Evolutionary conservation across 2,888 invertebrate species (phyloP).

Genomic region (Antheraea assamensis): DNA sequence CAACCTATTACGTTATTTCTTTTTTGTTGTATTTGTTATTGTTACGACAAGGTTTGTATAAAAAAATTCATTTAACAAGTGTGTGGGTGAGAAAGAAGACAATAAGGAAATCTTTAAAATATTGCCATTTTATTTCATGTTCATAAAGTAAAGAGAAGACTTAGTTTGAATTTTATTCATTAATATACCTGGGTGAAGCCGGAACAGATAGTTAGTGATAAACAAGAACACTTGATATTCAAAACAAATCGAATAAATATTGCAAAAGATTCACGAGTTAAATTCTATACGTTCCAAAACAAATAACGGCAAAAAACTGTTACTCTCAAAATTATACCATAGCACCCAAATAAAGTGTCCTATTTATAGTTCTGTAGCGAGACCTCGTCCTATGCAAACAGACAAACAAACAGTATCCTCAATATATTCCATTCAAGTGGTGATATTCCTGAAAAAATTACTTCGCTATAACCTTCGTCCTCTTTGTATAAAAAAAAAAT

Average conservation of each 20-base stretch:
- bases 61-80: no score
- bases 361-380: slow-evolving; percentile 26
- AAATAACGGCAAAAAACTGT: neutral
- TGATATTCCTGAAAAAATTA: neutral
- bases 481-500: neutral
- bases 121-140: no score
- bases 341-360: slow-evolving; percentile 23
- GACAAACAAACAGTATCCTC: slow-evolving; percentile 27
- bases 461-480: neutral
- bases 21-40: no score
- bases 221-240: no score
- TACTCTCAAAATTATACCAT: slow-evolving; percentile 14
- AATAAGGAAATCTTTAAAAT: no score
- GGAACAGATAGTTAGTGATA: no score
- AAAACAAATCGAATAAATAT: neutral
- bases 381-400: slow-evolving; percentile 32
- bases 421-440: neutral
- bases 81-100: no score
- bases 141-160: no score
- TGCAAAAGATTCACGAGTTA: neutral
- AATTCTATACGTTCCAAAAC: neutral
- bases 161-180: no score
- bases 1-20: no score
- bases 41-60: no score
- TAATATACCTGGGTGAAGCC: no score